Evolutionary conservation across 2,797 vertebrate species (phyloP).

Genomic region (Sebastolobus altivelis): DNA sequence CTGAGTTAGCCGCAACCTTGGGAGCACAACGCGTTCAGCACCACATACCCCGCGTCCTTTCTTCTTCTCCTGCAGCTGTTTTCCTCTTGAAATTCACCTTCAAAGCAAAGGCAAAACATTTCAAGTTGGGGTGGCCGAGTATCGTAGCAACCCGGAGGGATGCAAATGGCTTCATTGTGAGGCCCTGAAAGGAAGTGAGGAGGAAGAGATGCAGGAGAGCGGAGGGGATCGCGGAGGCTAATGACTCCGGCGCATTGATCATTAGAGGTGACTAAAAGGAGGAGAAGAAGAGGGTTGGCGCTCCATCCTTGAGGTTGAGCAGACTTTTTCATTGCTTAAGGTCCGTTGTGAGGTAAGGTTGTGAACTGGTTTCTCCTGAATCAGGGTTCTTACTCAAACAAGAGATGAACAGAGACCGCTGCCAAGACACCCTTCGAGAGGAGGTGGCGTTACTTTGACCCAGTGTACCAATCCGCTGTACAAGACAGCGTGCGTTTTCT

Average conservation of each 20-base stretch:
- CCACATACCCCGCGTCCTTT: constrained; percentile 13
- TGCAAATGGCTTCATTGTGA: constrained; percentile 80
- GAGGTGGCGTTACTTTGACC: constrained; percentile 41
- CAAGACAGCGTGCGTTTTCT: constrained; percentile 13
- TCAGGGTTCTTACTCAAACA: constrained; percentile 46
- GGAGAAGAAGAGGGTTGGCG: constrained; percentile 28
- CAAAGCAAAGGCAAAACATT: constrained; percentile 75
- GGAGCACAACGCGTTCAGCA: constrained; percentile 34
- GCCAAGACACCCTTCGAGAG: constrained; percentile 21
- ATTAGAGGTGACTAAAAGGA: constrained; percentile 59
- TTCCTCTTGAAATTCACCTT: constrained; percentile 66
- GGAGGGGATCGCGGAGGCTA: constrained; percentile 42
- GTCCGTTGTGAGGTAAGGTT: constrained; percentile 14
- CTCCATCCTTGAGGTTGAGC: constrained; percentile 42
- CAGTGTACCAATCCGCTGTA: neutral
- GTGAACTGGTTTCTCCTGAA: constrained; percentile 44
- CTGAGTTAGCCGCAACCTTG: constrained; percentile 9
- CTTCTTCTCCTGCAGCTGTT: constrained; percentile 59
- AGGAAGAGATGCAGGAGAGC: constrained; percentile 49
- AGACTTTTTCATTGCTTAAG: constrained; percentile 39
- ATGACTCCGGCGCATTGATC: constrained; percentile 58
- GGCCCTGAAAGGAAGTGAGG: constrained; percentile 68
- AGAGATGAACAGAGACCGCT: constrained; percentile 32
- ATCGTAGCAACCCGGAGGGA: constrained; percentile 82
- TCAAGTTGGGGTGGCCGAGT: constrained; percentile 66